These are phyloP conservation scores for Momotus momota DNA, from an alignment of 2,797 vertebrate species.

Conservation along the genomic window DNA sequence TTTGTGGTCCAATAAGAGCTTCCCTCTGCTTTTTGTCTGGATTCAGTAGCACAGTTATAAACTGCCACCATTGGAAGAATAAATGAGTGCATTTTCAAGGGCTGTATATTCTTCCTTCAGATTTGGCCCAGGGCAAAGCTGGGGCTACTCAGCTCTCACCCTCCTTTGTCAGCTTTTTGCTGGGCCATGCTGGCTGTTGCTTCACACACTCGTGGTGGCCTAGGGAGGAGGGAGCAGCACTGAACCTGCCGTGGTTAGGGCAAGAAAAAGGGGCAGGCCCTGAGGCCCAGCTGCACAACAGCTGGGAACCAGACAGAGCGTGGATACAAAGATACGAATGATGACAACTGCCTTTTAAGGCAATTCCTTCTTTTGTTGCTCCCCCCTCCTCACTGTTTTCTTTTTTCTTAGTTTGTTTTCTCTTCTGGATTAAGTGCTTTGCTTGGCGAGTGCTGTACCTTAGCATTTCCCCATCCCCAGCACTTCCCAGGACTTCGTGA, in stretches of 20 bases:
- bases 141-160: neutral
- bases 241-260: neutral
- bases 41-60: neutral
- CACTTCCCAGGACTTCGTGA: neutral
- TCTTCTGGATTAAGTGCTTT: neutral
- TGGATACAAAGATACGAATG: neutral
- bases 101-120: neutral
- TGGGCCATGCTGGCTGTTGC: neutral
- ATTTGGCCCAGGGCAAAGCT: neutral
- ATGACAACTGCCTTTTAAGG: neutral
- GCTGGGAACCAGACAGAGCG: neutral
- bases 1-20: neutral
- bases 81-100: neutral
- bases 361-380: neutral
- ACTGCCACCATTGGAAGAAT: neutral
- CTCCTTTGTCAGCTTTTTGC: neutral
- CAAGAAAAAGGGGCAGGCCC: neutral
- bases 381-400: too few species aligned
- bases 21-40: neutral
- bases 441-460: accelerated
- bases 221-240: neutral
- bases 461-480: neutral
- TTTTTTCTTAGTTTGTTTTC: too few species aligned
- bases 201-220: neutral
- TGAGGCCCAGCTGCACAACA: neutral